Base-by-base conservation (phyloP, 2,888 invertebrate species). In the Hydriomena furcata region DNA sequence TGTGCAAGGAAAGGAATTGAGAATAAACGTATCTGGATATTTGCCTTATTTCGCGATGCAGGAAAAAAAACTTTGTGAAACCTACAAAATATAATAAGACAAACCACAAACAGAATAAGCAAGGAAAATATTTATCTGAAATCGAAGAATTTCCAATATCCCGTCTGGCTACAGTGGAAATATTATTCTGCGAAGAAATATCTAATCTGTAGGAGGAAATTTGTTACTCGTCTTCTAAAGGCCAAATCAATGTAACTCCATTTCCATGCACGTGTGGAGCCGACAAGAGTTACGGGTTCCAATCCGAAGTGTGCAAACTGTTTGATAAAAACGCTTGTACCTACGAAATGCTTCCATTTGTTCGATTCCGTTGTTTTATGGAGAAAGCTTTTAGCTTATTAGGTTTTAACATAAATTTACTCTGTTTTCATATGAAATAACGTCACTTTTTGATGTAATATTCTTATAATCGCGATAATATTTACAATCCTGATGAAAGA, bases 201-300 rank as follows among this genome's bases (percentile, higher is more conserved):
- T 44, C 30, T 40, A 68, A 65, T 71, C 60, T 66, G 52, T 48
- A 54, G 43, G 53, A 60, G 63, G 65, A 71, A 71, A 68, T 71
- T 65, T 63, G 63, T 61, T 63, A 59, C 55, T 52, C 54, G 52
- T 59, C 58, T 57, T 52, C 40, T 44, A 50, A 54, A 60, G 61
- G 61, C 60, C 61, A 64, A 68, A 61, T 61, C 55, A 50, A 56
- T 60, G 52, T 55, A 60, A 65, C 63, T 63, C 52, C 41, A 58
- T 68, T 66, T 62, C 43, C 48, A 58, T 60, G 59, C 56, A 55
- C 57, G 50, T 36, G 31, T 51, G 45, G 51, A 51, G 47, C 23
- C 42, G 49, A 35, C 42, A 38, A 30, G 38, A 41, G 42, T 48
- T 50, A 41, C 35, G 34, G 23, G 28, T 10, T 36, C 23, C 35